Evolutionary conservation across 2,113 vertebrate genomes (phyloP).

Genomic region (Psammodynastes pulverulentus): DNA sequence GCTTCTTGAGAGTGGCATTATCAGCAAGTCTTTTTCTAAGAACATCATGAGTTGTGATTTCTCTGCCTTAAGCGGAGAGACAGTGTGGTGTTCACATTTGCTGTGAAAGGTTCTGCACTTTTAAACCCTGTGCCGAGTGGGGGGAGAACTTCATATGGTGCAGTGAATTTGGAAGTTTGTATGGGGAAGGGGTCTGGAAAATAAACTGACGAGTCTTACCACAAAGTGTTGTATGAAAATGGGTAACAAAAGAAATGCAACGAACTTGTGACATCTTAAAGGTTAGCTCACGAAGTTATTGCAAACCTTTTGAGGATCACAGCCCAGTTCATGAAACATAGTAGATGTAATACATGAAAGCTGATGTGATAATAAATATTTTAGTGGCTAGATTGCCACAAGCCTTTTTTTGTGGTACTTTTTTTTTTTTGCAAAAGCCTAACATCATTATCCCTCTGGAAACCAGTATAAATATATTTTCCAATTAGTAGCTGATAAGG

Average conservation of each 20-base stretch:
- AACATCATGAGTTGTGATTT: background rate
- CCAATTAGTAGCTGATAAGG: conserved; percentile 4
- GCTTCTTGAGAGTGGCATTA: background rate
- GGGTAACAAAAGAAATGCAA: background rate
- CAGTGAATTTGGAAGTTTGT: background rate
- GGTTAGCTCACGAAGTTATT: background rate
- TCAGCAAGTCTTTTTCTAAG: background rate
- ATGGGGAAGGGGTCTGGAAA: background rate
- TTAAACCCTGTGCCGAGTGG: rapidly evolving
- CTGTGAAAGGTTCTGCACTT: background rate
- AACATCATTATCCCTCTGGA: background rate
- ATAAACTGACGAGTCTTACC: background rate
- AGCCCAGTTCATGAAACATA: background rate
- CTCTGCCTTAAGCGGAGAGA: background rate
- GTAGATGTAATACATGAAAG: background rate
- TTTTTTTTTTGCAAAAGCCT: background rate
- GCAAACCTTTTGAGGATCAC: background rate
- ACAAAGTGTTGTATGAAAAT: background rate
- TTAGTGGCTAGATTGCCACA: background rate
- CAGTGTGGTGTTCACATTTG: background rate
- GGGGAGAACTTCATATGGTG: background rate
- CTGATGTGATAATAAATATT: background rate
- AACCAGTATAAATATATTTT: background rate
- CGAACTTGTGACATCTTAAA: background rate
- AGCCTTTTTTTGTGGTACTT: background rate